These are phyloP conservation scores for Venustaconcha ellipsiformis DNA, from an alignment of 1,140 invertebrate species.

Conservation along the genomic window DNA sequence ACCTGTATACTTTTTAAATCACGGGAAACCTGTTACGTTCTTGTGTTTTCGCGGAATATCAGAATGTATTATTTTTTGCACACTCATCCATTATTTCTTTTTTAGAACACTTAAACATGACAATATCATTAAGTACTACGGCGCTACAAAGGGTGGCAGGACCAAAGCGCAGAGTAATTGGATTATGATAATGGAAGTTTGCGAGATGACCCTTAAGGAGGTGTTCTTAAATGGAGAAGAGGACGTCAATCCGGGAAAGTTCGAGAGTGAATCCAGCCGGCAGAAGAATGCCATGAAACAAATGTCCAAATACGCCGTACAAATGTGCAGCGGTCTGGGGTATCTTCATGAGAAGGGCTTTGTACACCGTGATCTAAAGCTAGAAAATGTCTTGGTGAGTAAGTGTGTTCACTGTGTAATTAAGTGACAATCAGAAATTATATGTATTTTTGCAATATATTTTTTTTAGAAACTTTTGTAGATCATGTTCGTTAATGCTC, in stretches of 20 bases:
- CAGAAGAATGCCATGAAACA: not conserved
- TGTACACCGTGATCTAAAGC: constrained; percentile 27
- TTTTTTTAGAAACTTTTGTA: not conserved
- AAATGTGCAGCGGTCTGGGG: constrained; percentile 11
- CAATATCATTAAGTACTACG: constrained; percentile 21
- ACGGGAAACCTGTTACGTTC: too few relatives aligned
- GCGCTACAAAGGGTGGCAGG: constrained; percentile 9
- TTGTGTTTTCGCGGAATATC: too few relatives aligned
- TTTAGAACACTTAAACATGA: constrained; percentile 16
- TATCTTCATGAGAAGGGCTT: constrained; percentile 28
- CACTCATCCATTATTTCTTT: too few relatives aligned
- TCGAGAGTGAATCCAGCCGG: not conserved
- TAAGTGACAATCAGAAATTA: too few relatives aligned
- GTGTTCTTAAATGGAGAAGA: constrained; percentile 11
- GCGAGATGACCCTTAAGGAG: constrained; percentile 17
- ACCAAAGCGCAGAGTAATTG: not conserved
- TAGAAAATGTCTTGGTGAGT: constrained; percentile 30
- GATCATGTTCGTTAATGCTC: not conserved
- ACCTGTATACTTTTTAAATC: too few relatives aligned
- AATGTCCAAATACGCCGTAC: constrained; percentile 12
- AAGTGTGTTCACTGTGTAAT: not conserved
- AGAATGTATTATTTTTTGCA: too few relatives aligned
- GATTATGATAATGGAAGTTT: constrained; percentile 30
- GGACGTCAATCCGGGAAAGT: constrained; percentile 7
- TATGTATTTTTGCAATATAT: not conserved